Evolutionary conservation across 2,888 invertebrate genomes (phyloP).

Genomic region (Tortrix viridana): DNA sequence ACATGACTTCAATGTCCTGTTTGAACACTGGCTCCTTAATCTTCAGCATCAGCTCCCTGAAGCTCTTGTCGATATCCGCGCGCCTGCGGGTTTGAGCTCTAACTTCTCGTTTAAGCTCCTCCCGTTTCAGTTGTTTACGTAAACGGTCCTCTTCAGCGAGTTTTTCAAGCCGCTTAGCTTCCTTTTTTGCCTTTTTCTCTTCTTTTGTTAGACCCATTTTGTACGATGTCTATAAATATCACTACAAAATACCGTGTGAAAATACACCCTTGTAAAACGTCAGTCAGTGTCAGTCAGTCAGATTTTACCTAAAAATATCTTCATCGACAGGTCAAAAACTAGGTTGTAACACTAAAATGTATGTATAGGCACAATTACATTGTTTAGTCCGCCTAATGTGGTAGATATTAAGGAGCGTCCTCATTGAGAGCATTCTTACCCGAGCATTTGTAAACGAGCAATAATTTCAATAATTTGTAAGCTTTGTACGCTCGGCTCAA

Average conservation of each 20-base stretch:
- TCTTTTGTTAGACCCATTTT: slow-evolving; percentile 66
- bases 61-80: slow-evolving; percentile 63
- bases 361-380: no score
- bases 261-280: neutral
- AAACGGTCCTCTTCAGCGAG: slow-evolving; percentile 55
- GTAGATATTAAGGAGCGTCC: no score
- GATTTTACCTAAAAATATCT: no score
- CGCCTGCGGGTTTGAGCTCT: slow-evolving; percentile 59
- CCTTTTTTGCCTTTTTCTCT: slow-evolving; percentile 69
- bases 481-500: no score
- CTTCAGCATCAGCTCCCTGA: slow-evolving; percentile 69
- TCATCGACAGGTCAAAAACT: no score
- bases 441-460: no score
- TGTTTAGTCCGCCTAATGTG: no score
- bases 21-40: slow-evolving; percentile 73
- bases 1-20: slow-evolving; percentile 71
- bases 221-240: slow-evolving; percentile 35
- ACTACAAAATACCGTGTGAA: slow-evolving; percentile 5
- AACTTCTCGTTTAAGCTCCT: slow-evolving; percentile 68
- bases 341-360: no score
- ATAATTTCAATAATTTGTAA: no score
- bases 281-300: neutral
- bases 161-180: slow-evolving; percentile 66
- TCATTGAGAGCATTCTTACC: no score
- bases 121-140: slow-evolving; percentile 59